These are phyloP conservation scores for Sinocyclocheilus anshuiensis DNA, from an alignment of 2,113 vertebrate species.

Conservation along the genomic window DNA sequence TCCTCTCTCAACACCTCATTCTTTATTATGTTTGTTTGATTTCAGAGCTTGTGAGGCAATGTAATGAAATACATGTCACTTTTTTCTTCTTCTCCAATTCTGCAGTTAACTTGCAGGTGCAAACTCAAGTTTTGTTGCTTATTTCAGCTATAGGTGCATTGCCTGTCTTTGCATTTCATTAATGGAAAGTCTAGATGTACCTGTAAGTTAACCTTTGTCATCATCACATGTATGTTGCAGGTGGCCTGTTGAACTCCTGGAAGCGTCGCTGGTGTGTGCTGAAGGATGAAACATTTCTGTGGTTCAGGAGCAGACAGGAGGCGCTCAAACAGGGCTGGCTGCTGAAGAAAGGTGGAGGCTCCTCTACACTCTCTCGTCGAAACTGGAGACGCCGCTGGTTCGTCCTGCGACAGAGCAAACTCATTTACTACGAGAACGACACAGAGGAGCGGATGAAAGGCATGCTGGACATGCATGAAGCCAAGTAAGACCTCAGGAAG, in stretches of 20 bases:
- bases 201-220: neutral
- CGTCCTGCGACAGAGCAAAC: conserved; percentile 90
- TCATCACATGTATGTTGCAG: conserved; percentile 64
- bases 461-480: conserved; percentile 85
- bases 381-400: conserved; percentile 99
- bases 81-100: neutral
- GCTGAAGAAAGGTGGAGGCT: conserved; percentile 93
- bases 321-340: conserved; percentile 98
- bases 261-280: conserved; percentile 97
- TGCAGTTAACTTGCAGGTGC: neutral
- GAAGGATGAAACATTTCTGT: conserved; percentile 97
- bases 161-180: neutral
- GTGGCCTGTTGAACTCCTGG: conserved; percentile 95
- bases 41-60: neutral
- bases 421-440: conserved; percentile 97
- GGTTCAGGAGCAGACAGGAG: conserved; percentile 97
- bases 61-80: neutral
- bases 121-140: neutral
- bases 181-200: neutral
- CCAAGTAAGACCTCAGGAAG: conserved; percentile 78
- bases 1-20: neutral
- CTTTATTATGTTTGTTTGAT: neutral
- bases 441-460: conserved; percentile 94
- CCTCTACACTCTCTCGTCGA: conserved; percentile 91
- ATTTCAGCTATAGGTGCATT: neutral